Percentiles rank a stretch among this genome's conserved stretches.
These are phyloP conservation scores for Uropetala carovei DNA, from an alignment of 2,888 invertebrate genomes.

Conservation along the genomic window DNA sequence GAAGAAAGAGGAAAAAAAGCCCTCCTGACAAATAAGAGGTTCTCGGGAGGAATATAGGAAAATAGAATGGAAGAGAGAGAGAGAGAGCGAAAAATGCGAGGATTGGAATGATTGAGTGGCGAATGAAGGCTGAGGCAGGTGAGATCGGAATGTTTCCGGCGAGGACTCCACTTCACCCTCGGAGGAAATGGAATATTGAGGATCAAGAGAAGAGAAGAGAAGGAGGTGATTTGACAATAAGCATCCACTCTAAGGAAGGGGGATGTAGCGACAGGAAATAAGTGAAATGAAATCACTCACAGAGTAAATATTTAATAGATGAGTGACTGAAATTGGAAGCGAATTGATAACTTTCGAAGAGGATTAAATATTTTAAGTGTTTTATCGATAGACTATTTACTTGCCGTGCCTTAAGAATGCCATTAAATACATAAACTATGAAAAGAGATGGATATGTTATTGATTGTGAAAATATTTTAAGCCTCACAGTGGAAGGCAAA, in stretches of 20 bases:
- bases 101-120: neutral
- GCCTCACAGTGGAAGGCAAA: too few species aligned
- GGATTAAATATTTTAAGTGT: too few species aligned
- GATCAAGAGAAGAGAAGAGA: neutral
- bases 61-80: neutral
- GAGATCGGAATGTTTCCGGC: neutral
- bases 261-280: neutral
- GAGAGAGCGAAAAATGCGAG: neutral
- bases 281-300: neutral
- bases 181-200: neutral
- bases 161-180: neutral
- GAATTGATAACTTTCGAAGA: too few species aligned
- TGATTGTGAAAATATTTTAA: too few species aligned
- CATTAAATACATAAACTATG: too few species aligned
- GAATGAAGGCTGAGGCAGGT: neutral
- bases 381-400: too few species aligned
- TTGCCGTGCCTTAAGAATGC: too few species aligned
- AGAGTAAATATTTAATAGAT: too few species aligned
- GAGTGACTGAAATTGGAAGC: too few species aligned
- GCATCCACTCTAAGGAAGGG: too few species aligned
- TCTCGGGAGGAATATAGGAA: neutral
- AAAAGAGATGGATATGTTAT: too few species aligned
- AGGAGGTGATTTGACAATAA: slow-evolving; percentile 22
- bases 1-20: neutral
- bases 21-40: slow-evolving; percentile 32